A percentile compares a stretch with the other conserved stretches of the same genome.
These are phyloP conservation scores for Phoeniculus purpureus DNA, from an alignment of 2,797 vertebrate genomes.

Conservation along the genomic window DNA sequence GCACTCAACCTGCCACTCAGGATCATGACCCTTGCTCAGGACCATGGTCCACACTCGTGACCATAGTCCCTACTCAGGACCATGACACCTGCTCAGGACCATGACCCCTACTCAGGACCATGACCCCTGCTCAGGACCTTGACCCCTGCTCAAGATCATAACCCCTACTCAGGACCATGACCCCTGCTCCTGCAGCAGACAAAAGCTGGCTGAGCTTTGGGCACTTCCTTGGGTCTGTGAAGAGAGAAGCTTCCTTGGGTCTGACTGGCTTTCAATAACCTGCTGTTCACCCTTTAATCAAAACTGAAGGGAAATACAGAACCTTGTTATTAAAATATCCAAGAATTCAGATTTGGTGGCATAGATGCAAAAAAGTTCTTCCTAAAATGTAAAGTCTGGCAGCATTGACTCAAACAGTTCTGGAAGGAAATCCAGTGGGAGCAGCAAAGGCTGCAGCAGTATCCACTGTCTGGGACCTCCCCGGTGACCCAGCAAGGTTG, in stretches of 20 bases:
- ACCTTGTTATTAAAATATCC: background rate
- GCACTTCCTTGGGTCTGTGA: no score
- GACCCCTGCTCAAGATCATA: no score
- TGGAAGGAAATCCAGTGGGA: background rate
- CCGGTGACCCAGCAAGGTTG: background rate
- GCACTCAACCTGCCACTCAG: no score
- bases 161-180: no score
- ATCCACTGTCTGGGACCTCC: background rate
- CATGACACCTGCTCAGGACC: no score
- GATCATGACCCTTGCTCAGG: rapidly evolving
- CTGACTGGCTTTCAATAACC: background rate
- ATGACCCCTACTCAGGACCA: no score
- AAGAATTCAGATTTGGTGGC: background rate
- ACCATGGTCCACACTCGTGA: no score
- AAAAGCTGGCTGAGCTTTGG: background rate
- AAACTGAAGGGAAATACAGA: background rate
- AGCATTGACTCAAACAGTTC: background rate
- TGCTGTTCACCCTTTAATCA: rapidly evolving
- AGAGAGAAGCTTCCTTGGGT: background rate
- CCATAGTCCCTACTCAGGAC: no score
- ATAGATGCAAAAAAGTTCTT: background rate
- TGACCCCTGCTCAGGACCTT: no score
- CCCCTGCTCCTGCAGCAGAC: background rate
- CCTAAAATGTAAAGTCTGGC: background rate
- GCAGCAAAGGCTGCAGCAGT: background rate